phyloP scores from a whole-genome alignment of 2,888 invertebrate genomes.

The Copidosoma aretas region DNA sequence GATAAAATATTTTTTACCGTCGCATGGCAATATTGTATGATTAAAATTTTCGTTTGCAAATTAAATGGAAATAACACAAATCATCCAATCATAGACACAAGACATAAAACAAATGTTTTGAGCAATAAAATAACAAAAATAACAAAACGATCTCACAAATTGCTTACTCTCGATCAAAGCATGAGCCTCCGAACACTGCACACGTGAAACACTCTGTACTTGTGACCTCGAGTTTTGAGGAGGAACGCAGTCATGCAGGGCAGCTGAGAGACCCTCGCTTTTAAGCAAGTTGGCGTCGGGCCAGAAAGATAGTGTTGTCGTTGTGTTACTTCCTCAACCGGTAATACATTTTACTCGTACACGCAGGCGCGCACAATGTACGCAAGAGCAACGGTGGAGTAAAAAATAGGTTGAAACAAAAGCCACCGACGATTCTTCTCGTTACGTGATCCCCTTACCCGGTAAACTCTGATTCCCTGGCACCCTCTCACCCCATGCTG shows the following conservation, averaged over 20 bases:
- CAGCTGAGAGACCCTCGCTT: slow-evolving; percentile 31
- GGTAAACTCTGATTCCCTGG: slow-evolving; percentile 9
- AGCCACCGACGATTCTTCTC: slow-evolving; percentile 9
- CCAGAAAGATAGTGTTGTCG: slow-evolving; percentile 28
- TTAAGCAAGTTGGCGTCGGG: slow-evolving; percentile 42
- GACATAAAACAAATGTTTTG: too few species aligned
- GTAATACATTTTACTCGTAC: slow-evolving; percentile 39
- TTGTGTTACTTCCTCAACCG: slow-evolving; percentile 41
- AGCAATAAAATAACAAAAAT: too few species aligned
- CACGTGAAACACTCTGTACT: neutral
- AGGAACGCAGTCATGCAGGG: neutral
- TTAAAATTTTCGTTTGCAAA: too few species aligned
- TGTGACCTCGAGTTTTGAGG: neutral
- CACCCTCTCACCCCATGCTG: neutral
- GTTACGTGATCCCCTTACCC: slow-evolving; percentile 28
- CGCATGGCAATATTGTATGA: too few species aligned
- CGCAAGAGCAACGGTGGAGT: neutral
- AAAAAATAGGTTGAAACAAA: neutral
- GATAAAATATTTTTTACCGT: too few species aligned
- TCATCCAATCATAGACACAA: too few species aligned
- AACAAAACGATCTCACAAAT: too few species aligned
- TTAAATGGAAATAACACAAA: too few species aligned
- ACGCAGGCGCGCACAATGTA: neutral
- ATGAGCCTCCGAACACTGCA: neutral
- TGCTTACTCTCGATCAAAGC: neutral